A percentile compares a stretch with the other conserved stretches of the same genome.
phyloP scores from a whole-genome alignment of 2,888 invertebrate genomes.

The Lobophora halterata region DNA sequence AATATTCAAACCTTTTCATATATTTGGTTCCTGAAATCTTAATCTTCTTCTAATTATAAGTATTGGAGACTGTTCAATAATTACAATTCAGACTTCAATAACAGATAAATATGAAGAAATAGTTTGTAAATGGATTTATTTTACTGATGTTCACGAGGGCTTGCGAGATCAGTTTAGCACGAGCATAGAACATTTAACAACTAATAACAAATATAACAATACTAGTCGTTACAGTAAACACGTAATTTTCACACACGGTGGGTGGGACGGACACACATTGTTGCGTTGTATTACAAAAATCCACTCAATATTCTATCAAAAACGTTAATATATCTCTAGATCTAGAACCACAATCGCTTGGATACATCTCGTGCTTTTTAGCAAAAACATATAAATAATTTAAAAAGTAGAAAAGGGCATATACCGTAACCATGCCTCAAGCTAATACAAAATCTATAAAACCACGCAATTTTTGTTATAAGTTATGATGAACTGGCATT shows the following conservation, averaged over 20 bases:
- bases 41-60: too few relatives aligned
- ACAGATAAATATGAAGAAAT: too few relatives aligned
- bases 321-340: constrained; percentile 30
- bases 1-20: too few relatives aligned
- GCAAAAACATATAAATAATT: constrained; percentile 29
- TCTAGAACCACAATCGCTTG: constrained; percentile 46
- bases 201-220: constrained; percentile 15
- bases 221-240: constrained; percentile 7
- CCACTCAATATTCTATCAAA: constrained; percentile 43
- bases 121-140: too few relatives aligned
- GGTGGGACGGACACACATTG: background rate
- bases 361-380: constrained; percentile 44
- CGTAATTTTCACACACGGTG: constrained; percentile 4
- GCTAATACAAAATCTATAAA: constrained; percentile 54
- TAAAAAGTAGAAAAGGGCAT: constrained; percentile 30
- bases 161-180: constrained; percentile 1
- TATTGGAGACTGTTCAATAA: too few relatives aligned
- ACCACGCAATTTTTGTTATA: constrained; percentile 27
- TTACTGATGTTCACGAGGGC: too few relatives aligned
- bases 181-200: constrained; percentile 11
- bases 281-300: constrained; percentile 33
- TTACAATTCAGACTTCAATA: too few relatives aligned
- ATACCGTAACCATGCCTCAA: constrained; percentile 76
- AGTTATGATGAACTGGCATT: constrained; percentile 32
- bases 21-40: too few relatives aligned